Conservation (phyloP, 1,140 invertebrate genomes). For the Atopsyche davidsoni region DNA sequence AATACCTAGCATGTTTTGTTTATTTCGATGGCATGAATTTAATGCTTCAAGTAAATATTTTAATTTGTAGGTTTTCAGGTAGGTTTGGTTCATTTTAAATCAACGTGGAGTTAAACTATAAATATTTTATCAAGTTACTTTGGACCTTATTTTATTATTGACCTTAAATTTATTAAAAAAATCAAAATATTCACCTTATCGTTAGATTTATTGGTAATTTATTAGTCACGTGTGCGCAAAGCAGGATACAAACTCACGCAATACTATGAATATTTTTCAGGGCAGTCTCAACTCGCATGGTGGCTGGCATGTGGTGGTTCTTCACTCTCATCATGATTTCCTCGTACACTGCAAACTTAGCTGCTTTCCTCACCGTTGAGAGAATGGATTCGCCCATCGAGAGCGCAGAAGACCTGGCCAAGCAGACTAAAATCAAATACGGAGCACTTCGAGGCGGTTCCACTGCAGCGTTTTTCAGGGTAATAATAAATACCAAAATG, state of each 20-base stretch:
- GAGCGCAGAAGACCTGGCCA: constrained; percentile 90
- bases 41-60: too few species aligned
- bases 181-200: background rate
- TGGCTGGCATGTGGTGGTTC: constrained; percentile 94
- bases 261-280: too few species aligned
- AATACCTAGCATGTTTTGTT: too few species aligned
- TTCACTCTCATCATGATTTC: constrained; percentile 98
- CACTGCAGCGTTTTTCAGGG: constrained; percentile 87
- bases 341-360: constrained; percentile 95
- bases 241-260: too few species aligned
- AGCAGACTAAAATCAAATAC: constrained; percentile 95
- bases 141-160: constrained; percentile 8
- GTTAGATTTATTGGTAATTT: background rate
- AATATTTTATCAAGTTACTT: too few species aligned
- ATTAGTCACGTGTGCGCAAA: background rate
- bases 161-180: constrained; percentile 1
- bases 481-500: constrained; percentile 44
- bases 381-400: constrained; percentile 94
- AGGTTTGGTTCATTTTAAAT: too few species aligned
- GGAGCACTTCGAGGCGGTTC: constrained; percentile 89
- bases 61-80: too few species aligned
- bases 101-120: too few species aligned
- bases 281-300: constrained; percentile 81
- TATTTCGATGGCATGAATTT: too few species aligned
- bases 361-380: constrained; percentile 95